A percentile compares a stretch with the other conserved stretches of the same genome.
Conservation (phyloP, 2,888 invertebrate species). For the Lycocerus yunnanus region DNA sequence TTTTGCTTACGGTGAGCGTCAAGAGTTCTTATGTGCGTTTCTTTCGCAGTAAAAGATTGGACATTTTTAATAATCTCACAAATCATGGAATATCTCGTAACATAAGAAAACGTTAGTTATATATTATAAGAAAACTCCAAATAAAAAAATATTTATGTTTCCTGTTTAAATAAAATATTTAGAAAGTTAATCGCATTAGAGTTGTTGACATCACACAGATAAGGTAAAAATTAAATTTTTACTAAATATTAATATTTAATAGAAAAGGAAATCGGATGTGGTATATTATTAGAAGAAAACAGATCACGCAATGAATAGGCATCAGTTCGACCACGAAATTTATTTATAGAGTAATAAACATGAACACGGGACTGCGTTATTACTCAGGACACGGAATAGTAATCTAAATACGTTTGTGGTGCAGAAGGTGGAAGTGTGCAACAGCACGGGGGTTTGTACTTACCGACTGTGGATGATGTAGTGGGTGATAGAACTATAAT, state of each 20-base stretch:
- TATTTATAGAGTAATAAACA: slow-evolving; percentile 16
- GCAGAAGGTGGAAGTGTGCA: slow-evolving; percentile 12
- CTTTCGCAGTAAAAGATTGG: slow-evolving; percentile 4
- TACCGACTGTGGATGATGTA: slow-evolving; percentile 77
- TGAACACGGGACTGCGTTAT: slow-evolving; percentile 16
- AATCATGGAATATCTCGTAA: slow-evolving; percentile 12
- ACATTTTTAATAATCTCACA: slow-evolving; percentile 19
- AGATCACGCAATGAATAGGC: slow-evolving; percentile 13
- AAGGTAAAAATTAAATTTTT: neutral
- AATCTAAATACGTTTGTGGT: slow-evolving; percentile 18
- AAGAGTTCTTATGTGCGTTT: slow-evolving; percentile 1
- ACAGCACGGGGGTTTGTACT: slow-evolving; percentile 49
- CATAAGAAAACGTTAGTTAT: too few species aligned
- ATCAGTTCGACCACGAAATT: slow-evolving; percentile 11
- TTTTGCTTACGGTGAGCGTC: slow-evolving; percentile 1
- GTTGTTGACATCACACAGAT: neutral
- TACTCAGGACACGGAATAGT: slow-evolving; percentile 16
- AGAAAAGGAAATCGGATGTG: neutral
- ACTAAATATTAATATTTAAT: neutral
- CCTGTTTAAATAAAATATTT: neutral
- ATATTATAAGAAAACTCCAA: neutral
- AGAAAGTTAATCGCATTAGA: neutral
- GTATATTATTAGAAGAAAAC: slow-evolving; percentile 8
- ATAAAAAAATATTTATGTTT: neutral
- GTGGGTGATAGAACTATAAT: slow-evolving; percentile 71